Base-by-base conservation (phyloP, 2,113 vertebrate species). In the Reinhardtius hippoglossoides region DNA sequence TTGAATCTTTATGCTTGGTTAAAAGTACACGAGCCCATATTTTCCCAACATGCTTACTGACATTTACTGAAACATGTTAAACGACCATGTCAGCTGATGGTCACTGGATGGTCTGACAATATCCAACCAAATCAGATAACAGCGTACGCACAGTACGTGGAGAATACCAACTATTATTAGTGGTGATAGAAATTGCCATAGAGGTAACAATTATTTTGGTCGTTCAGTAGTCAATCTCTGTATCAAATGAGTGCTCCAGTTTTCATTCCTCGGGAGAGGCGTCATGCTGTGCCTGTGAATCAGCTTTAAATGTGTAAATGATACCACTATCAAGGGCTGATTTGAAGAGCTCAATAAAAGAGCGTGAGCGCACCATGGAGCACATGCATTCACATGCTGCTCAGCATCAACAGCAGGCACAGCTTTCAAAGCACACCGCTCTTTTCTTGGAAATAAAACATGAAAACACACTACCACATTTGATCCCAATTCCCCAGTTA, bases 281-380 rank as follows among this genome's bases (percentile, higher is more conserved):
- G 27, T 52, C 84, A 73, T 14, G 76, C 86, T 79, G 81, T 23
- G 86, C 57, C 58, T 52, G 71, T 76, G 80, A 87, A 78, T 83
- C 62, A 77, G 58, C 74, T 80, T 48, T 68, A 87, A 69, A 84
- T 86, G 50, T 78, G 76, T 78, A 71, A 88, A 83, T 76, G 76
- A 76, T 65, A 82, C 42, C 74, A 37, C 35, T 27, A 31, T 54
- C 4, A 24, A 64, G 24, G 40, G 74, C 54, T 71, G 42, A 78
- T 74, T 59, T 80, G 37, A 73, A 67, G 67, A 62, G 71, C 26
- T 55, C 66, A 14, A 67, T 74, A 62, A 73, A 74, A 37, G 44
- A 60, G 58, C 16, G 14, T 18, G 40, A 26, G 71, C 27, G 20
- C 59, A 60, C 67, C 63, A 54, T 2, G 56, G 52, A 63, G 81